A percentile compares a stretch with the other conserved stretches of the same genome.
phyloP scores from a whole-genome alignment of 2,113 vertebrate species.

The Tachysurus vachellii region DNA sequence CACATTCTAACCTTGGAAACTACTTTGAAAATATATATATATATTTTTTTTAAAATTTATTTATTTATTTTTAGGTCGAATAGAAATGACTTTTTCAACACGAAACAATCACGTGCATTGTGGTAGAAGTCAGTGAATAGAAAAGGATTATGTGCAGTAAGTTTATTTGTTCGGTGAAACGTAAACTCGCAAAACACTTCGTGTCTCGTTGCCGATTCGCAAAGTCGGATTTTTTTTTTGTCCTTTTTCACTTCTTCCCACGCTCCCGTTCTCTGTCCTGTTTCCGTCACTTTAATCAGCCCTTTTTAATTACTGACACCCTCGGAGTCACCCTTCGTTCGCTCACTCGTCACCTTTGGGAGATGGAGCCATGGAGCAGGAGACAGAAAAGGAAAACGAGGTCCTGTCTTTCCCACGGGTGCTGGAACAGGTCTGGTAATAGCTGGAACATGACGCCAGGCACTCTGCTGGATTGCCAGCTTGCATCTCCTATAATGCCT shows the following conservation, averaged over 20 bases:
- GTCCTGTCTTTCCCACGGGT: slow-evolving; percentile 50
- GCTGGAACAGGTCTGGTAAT: slow-evolving; percentile 44
- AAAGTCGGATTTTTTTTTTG: slow-evolving; percentile 17
- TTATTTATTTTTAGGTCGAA: neutral
- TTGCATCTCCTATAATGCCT: slow-evolving; percentile 38
- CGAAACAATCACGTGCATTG: too few species aligned
- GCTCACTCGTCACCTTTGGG: slow-evolving; percentile 59
- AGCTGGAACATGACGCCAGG: slow-evolving; percentile 48
- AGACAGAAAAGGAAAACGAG: slow-evolving; percentile 42
- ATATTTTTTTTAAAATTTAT: too few species aligned
- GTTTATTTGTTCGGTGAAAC: too few species aligned
- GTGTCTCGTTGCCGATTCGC: neutral
- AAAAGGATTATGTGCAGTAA: neutral
- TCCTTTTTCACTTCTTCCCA: slow-evolving; percentile 55
- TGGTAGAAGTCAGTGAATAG: neutral
- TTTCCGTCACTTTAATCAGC: slow-evolving; percentile 69
- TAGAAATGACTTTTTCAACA: neutral
- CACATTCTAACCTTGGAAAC: slow-evolving; percentile 25
- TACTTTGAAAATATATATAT: slow-evolving; percentile 35
- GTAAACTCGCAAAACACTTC: too few species aligned
- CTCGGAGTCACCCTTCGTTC: slow-evolving; percentile 52
- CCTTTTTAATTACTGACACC: slow-evolving; percentile 67
- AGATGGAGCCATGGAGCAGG: slow-evolving; percentile 42
- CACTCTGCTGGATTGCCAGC: slow-evolving; percentile 56
- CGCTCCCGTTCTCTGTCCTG: slow-evolving; percentile 57